phyloP scores from a whole-genome alignment of 1,140 invertebrate species.

The Musca domestica region DNA sequence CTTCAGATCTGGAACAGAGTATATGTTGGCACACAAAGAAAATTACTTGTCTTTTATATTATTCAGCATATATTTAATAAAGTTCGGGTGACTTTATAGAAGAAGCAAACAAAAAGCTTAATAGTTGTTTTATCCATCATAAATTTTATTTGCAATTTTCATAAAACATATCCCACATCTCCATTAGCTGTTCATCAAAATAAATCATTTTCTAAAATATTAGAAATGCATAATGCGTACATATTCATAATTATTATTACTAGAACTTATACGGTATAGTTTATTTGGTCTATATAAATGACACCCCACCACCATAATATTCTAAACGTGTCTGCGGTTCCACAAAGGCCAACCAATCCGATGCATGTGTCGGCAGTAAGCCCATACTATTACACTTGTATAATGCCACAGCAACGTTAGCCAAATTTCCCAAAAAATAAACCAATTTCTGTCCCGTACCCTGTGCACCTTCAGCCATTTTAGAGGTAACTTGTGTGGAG shows the following conservation, averaged over 20 bases:
- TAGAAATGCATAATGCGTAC: not conserved
- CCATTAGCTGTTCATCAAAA: not conserved
- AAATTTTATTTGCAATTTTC: too few species aligned
- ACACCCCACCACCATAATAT: slow-evolving; percentile 82
- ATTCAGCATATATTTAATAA: too few species aligned
- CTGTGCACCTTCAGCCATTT: slow-evolving; percentile 93
- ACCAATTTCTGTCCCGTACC: slow-evolving; percentile 89
- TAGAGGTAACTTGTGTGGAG: slow-evolving; percentile 86
- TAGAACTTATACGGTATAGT: not conserved
- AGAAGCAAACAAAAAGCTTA: too few species aligned
- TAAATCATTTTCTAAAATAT: too few species aligned
- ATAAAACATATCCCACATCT: too few species aligned
- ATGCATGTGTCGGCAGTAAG: slow-evolving; percentile 92
- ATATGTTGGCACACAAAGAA: too few species aligned
- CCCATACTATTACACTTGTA: slow-evolving; percentile 99
- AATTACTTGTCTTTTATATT: too few species aligned
- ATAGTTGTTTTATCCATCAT: too few species aligned
- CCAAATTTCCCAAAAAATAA: slow-evolving; percentile 92
- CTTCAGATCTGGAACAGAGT: too few species aligned
- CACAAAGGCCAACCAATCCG: slow-evolving; percentile 98
- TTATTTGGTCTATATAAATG: slow-evolving; percentile 56
- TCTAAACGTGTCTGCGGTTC: slow-evolving; percentile 85
- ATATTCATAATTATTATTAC: not conserved
- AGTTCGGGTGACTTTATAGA: too few species aligned
- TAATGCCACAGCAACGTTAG: slow-evolving; percentile 87